Evolutionary conservation across 30 jellyfish, hydroid and myxozoan species (phyloP), one percentile per base, ranked within the genome.

Genomic region (Cassiopea xamachana): DNA sequence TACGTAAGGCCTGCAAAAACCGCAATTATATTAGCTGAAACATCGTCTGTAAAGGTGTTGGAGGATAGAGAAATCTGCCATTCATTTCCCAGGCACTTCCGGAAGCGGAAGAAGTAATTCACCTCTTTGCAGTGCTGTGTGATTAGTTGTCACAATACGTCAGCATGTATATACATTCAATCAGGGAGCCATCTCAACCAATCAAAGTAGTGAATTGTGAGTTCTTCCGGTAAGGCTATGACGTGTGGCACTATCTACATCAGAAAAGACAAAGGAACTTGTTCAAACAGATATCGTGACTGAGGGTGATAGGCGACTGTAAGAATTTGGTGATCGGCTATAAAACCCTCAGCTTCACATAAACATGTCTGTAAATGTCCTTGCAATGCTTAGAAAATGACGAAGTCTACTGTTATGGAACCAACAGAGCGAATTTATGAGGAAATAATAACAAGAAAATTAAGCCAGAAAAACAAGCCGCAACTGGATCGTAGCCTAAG

Each of bases 361-460:
- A 7, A 27, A 6, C 7, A 75, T 75, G 84, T 43, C 67, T 6
- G 68, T 75, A 75, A 45, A 1, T 50, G 14, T 44, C 69, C n/a
- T 43, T 69, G 7, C 39, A 75, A 46, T 43, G 48, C 55, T 12
- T 49, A 16, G 60, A 80, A 50, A 50, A 83, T 83, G 92, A 83
- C 92, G 75, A 83, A 83, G 27, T 83, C 77, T 55, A 85, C 77
- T 48, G 85, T 45, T 7, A 70, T 88, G 90, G 95, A 88, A 43
- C 86, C 88, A 44, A 88, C 48, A 7, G 95, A 88, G 73, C 72
- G 95, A 68, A 88, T 88, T 61, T 88, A 88, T 79, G 95, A 88
- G 80, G 95, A 88, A 72, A 88, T 88, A 5, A 71, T 88, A 16
- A 79, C 95, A 2, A 68, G 75, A 73, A 79, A 83, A 4, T 9